Conservation (phyloP, 2,888 invertebrate species). For the Parnassius smintheus region DNA sequence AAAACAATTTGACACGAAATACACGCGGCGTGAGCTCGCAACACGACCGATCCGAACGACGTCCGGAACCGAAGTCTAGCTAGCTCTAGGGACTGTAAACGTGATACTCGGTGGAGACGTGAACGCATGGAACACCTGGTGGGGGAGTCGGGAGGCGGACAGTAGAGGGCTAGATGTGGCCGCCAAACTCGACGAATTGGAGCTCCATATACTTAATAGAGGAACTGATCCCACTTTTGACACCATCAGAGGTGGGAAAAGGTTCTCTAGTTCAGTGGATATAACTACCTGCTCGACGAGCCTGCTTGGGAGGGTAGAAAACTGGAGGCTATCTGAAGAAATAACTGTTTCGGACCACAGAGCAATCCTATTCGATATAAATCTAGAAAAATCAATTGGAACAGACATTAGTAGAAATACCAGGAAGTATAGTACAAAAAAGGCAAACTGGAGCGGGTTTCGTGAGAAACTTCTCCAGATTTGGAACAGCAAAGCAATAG, state of each 20-base stretch:
- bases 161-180: neutral
- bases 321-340: neutral
- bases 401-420: constrained; percentile 1
- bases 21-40: no score
- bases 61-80: no score
- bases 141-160: no score
- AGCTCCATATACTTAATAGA: neutral
- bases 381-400: no score
- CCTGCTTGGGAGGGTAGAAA: neutral
- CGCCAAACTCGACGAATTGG: neutral
- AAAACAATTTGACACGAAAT: no score
- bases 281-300: neutral
- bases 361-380: neutral
- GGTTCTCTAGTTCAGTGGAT: neutral
- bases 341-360: neutral
- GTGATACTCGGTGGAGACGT: constrained; percentile 1
- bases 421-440: neutral
- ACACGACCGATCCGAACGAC: no score
- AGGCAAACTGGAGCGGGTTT: no score
- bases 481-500: no score
- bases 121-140: neutral
- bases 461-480: no score
- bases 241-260: neutral
- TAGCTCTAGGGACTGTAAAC: neutral
- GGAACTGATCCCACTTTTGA: neutral